Evolutionary conservation across 2,113 vertebrate genomes (phyloP).

Genomic region (Odocoileus virginianus): DNA sequence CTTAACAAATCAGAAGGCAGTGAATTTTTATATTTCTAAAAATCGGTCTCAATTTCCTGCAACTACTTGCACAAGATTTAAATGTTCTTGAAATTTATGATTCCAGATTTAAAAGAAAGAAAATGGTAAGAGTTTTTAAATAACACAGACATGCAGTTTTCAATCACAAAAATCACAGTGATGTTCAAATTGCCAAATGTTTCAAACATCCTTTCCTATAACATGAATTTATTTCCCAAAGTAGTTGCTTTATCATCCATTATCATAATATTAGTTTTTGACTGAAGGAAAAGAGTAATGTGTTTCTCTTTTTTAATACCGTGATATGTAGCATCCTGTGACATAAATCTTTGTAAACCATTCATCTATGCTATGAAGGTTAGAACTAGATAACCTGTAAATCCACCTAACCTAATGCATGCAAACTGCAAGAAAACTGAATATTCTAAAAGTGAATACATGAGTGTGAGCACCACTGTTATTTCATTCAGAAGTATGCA

Average conservation of each 20-base stretch:
- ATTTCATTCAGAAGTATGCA: not conserved
- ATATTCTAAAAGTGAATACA: not conserved
- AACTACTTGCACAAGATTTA: not conserved
- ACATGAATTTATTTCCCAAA: not conserved
- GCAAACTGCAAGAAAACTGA: not conserved
- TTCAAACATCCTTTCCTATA: not conserved
- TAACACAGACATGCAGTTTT: not conserved
- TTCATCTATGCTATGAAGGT: not conserved
- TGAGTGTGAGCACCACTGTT: not conserved
- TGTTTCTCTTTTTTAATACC: not conserved
- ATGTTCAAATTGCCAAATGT: conserved; percentile 28
- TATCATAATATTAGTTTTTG: not conserved
- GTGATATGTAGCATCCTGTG: not conserved
- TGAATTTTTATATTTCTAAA: not conserved
- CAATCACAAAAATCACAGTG: not conserved
- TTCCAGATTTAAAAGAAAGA: not conserved
- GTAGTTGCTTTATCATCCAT: not conserved
- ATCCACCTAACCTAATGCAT: not conserved
- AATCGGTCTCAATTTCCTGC: not conserved
- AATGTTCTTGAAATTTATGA: not conserved
- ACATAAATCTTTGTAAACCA: not conserved
- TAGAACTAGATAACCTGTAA: not conserved
- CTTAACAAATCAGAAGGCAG: not conserved
- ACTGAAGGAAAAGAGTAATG: not conserved
- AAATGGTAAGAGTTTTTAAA: not conserved